Percentiles rank a stretch among this genome's conserved stretches.
Conservation (phyloP, 2,888 invertebrate species). For the Eucriotettix oculatus region DNA sequence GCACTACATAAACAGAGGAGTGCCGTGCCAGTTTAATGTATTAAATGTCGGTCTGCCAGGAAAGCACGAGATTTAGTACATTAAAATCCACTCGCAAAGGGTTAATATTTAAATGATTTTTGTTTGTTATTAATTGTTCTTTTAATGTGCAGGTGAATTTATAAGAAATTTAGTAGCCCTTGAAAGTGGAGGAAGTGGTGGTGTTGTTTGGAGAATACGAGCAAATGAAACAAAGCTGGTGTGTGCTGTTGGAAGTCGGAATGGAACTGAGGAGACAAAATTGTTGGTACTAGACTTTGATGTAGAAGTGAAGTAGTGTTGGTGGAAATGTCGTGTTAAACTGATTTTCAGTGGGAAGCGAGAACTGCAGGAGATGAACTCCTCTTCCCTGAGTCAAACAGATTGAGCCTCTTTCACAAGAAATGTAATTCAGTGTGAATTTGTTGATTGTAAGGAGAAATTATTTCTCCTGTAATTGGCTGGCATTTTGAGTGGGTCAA, state of each 20-base stretch:
- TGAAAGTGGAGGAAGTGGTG: slow-evolving; percentile 90
- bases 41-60: too few relatives aligned
- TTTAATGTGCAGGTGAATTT: slow-evolving; percentile 48
- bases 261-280: slow-evolving; percentile 98
- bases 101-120: too few relatives aligned
- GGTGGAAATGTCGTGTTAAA: not conserved
- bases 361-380: not conserved
- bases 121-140: slow-evolving; percentile 11
- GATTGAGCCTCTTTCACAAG: too few relatives aligned
- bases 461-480: too few relatives aligned
- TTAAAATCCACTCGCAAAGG: too few relatives aligned
- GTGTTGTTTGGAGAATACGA: slow-evolving; percentile 95
- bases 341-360: not conserved
- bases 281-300: slow-evolving; percentile 94
- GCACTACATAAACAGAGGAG: too few relatives aligned
- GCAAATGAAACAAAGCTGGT: slow-evolving; percentile 93
- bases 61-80: too few relatives aligned
- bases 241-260: slow-evolving; percentile 96
- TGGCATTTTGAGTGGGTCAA: too few relatives aligned
- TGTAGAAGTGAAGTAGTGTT: slow-evolving; percentile 40
- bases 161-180: slow-evolving; percentile 88
- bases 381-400: too few relatives aligned
- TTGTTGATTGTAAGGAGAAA: too few relatives aligned
- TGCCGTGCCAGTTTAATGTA: too few relatives aligned
- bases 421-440: too few relatives aligned